Evolutionary conservation across 2,888 invertebrate species (phyloP).

Genomic region (Brachyopa scutellaris): DNA sequence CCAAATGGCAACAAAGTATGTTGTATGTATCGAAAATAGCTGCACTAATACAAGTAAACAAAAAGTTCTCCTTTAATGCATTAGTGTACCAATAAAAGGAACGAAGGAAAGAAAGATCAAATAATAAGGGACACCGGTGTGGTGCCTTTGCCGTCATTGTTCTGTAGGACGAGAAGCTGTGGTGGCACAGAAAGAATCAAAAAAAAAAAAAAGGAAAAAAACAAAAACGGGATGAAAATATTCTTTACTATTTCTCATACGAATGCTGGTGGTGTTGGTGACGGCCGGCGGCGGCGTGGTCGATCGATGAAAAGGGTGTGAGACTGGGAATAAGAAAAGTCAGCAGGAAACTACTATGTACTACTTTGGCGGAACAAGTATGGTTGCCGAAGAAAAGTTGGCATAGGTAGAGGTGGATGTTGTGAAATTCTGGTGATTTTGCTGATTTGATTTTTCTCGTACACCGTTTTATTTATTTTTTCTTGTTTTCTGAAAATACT

Average conservation of each 20-base stretch:
- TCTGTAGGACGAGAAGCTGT: too few relatives aligned
- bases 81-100: too few relatives aligned
- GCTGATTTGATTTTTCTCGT: too few relatives aligned
- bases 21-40: too few relatives aligned
- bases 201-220: constrained; percentile 6
- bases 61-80: too few relatives aligned
- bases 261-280: background rate
- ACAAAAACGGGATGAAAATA: constrained; percentile 19
- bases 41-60: constrained; percentile 36
- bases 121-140: constrained; percentile 14
- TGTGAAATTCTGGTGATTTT: too few relatives aligned
- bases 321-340: background rate
- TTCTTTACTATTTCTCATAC: too few relatives aligned
- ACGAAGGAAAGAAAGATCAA: constrained; percentile 4
- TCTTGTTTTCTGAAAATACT: background rate
- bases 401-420: constrained; percentile 47
- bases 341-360: too few relatives aligned
- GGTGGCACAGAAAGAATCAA: constrained; percentile 13
- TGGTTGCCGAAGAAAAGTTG: constrained; percentile 43
- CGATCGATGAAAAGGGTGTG: constrained; percentile 37
- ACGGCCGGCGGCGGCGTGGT: too few relatives aligned
- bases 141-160: constrained; percentile 23
- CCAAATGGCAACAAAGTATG: constrained; percentile 59
- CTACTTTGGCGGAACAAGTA: constrained; percentile 8
- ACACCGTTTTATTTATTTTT: too few relatives aligned